Base-by-base conservation (phyloP, 2,888 invertebrate species). In the Drosophila acutilabella region DNA sequence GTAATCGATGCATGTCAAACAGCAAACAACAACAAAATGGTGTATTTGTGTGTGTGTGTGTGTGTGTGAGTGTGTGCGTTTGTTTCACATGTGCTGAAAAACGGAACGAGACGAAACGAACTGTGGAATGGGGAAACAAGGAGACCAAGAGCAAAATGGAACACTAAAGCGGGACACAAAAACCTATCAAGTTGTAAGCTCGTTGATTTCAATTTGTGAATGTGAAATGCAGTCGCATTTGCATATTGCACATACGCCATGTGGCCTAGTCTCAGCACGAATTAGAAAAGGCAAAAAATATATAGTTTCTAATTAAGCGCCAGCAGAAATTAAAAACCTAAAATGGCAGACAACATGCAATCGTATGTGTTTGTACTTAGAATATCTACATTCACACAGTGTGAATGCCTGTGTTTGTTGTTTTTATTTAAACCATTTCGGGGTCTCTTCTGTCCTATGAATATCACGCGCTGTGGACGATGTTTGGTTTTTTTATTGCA, bases 1-100 rank as follows among this genome's bases (percentile, higher is more conserved):
- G 83, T 88, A 85, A 85, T 88, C 85, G 85, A 85, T 88, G 88
- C 87, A 88, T 88, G 85, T 85, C 83, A 83, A 85, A 85, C 84
- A 78, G 79, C 81, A 71, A 67, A 51, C 64, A 64, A 67, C 81
- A 76, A 76, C 73, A 66, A 65, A 67, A 56, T 71, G 65, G 36
- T 36, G 36, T 36, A 36, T 36, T 11, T 69, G 47, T 77, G 54
- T 70, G 58, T 64, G 66, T 69, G 69, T 69, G 64, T 20, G 20
- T 20, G 18, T 77, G 54, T 70, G 58, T 18, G 18, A 2, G 1
- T 77, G 54, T 70, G 58, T 47, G 53, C 59, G 42, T 60, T 18
- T 57, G 16, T 51, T 18, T 30, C 48, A 66, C 73, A 75, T 68
- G 73, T 72, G 70, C 67, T 71, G 71, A 71, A 81, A 79, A 78